Evolutionary conservation across 1,140 invertebrate genomes (phyloP), one percentile per base, ranked within the genome.

Genomic region (Cydia amplana): DNA sequence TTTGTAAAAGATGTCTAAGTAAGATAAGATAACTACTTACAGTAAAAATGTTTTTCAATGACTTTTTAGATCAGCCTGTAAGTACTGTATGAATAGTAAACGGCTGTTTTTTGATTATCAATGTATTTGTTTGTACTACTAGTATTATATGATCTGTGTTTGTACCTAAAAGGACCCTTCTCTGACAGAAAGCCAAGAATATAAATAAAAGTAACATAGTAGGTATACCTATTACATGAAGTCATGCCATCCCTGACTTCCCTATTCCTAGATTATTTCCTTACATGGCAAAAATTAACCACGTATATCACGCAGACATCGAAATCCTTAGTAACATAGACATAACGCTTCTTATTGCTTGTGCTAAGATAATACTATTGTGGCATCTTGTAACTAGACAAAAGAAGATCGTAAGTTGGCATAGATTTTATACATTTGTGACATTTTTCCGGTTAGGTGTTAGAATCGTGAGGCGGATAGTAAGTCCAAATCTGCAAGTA

Each of bases 191-290:
- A n/a, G n/a, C n/a, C n/a, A n/a, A n/a, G n/a, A 12, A 46, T 46
- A 46, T 46, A 46, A 46, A 49, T 16, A 28, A 28, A 51, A 51
- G n/a, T 51, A 14, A 51, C 49, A 14, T n/a, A 6, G 16, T 51
- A n/a, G n/a, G n/a, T n/a, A n/a, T n/a, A n/a, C n/a, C n/a, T n/a
- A n/a, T n/a, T 7, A 51, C n/a, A 51, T 51, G 49, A 18, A 51
- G 49, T 18, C 49, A 51, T 51, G 49, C n/a, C 6, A 18, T 51
- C n/a, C 51, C 4, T 9, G 51, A 18, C 16, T 20, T 55, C n/a
- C n/a, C 51, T 55, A 55, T 55, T 18, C 51, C 14, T n/a, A 55
- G 51, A 55, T 55, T 55, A 55, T 55, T 55, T 20, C n/a, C 51
- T 55, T n/a, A 55, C 51, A 55, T 16, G n/a, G n/a, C 49, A 1